These are phyloP conservation scores for Brachyptera putata DNA, from an alignment of 2,888 invertebrate genomes.

Conservation along the genomic window DNA sequence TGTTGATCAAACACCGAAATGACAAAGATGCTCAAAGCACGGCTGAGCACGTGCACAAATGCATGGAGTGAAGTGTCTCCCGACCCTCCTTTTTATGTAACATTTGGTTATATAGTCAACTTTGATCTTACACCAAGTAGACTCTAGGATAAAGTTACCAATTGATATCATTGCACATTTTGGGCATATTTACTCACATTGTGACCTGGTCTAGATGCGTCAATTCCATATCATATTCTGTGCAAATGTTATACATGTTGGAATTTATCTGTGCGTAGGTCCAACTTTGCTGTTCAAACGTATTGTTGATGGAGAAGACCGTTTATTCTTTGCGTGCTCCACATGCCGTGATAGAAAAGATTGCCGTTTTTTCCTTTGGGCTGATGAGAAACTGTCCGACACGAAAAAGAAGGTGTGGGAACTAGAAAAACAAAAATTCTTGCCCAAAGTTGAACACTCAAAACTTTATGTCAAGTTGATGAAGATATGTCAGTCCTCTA, in stretches of 20 bases:
- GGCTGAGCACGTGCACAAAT: too few relatives aligned
- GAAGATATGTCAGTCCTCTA: slow-evolving; percentile 49
- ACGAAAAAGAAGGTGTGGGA: slow-evolving; percentile 47
- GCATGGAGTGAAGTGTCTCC: too few relatives aligned
- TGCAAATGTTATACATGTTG: too few relatives aligned
- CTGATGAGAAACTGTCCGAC: slow-evolving; percentile 48
- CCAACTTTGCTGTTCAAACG: slow-evolving; percentile 65
- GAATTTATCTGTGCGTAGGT: slow-evolving; percentile 39
- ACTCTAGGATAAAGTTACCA: neutral
- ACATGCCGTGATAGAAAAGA: slow-evolving; percentile 75
- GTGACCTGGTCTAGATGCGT: too few relatives aligned
- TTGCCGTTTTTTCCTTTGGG: slow-evolving; percentile 65
- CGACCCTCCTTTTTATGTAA: too few relatives aligned
- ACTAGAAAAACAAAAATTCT: slow-evolving; percentile 45
- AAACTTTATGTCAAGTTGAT: slow-evolving; percentile 51
- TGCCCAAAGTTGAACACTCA: slow-evolving; percentile 52
- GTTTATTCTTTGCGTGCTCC: slow-evolving; percentile 74
- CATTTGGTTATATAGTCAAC: too few relatives aligned
- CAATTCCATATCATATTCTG: too few relatives aligned
- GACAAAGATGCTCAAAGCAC: too few relatives aligned
- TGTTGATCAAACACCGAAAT: too few relatives aligned
- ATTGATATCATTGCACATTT: neutral
- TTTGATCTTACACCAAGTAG: too few relatives aligned
- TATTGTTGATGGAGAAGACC: slow-evolving; percentile 44
- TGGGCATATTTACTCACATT: too few relatives aligned